Evolutionary conservation across 2,797 vertebrate genomes (phyloP).

Genomic region (Craterocephalus amniculus): DNA sequence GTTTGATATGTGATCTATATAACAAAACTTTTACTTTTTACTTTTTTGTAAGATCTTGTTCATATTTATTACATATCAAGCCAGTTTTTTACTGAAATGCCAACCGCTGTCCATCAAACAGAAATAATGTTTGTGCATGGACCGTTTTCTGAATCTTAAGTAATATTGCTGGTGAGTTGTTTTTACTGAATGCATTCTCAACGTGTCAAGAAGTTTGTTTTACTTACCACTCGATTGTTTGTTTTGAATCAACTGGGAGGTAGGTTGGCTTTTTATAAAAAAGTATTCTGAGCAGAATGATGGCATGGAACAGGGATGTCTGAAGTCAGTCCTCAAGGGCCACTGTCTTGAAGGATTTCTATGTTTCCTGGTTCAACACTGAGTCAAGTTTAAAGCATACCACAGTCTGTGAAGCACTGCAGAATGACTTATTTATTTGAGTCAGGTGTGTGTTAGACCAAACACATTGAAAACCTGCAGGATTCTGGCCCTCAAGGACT

Average conservation of each 20-base stretch:
- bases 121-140: constrained; percentile 35
- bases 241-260: too few relatives aligned
- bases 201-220: constrained; percentile 33
- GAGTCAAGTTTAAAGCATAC: too few relatives aligned
- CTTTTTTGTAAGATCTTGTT: constrained; percentile 20
- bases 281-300: not conserved
- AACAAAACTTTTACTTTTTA: constrained; percentile 5
- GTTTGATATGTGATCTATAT: constrained; percentile 46
- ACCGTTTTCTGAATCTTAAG: constrained; percentile 43
- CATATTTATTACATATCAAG: constrained; percentile 42
- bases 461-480: too few relatives aligned
- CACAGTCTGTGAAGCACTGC: too few relatives aligned
- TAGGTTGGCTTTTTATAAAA: not conserved
- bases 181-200: constrained; percentile 48
- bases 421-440: too few relatives aligned
- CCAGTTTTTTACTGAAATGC: constrained; percentile 20
- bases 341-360: too few relatives aligned
- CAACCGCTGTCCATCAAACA: constrained; percentile 21
- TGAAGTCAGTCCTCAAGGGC: too few relatives aligned
- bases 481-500: too few relatives aligned
- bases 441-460: too few relatives aligned
- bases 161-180: constrained; percentile 47
- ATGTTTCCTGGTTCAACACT: too few relatives aligned
- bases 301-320: too few relatives aligned
- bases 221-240: not conserved